A percentile compares a stretch with the other conserved stretches of the same genome.
Evolutionary conservation across 1,140 invertebrate species (phyloP).

Genomic region (Lordiphosa collinella): DNA sequence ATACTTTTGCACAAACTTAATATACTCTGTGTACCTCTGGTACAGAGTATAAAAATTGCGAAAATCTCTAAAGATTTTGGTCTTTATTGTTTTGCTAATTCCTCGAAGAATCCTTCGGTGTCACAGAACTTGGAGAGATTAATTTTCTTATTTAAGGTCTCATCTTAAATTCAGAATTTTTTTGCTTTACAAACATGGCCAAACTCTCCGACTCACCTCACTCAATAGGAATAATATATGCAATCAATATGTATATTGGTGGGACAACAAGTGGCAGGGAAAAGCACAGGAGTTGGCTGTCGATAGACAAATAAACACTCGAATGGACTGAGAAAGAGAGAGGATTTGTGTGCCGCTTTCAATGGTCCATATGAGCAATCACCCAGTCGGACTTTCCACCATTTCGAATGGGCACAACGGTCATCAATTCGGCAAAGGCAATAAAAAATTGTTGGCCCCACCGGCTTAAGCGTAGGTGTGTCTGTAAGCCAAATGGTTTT

Average conservation of each 20-base stretch:
- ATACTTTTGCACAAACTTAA: too few relatives aligned
- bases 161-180: too few relatives aligned
- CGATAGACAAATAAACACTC: neutral
- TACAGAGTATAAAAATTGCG: too few relatives aligned
- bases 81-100: too few relatives aligned
- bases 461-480: slow-evolving; percentile 7
- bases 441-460: neutral
- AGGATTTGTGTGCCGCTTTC: neutral
- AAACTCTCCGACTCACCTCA: too few relatives aligned
- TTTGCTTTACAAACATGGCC: too few relatives aligned
- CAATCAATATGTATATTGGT: slow-evolving; percentile 29
- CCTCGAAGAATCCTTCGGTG: too few relatives aligned
- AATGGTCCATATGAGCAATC: slow-evolving; percentile 5
- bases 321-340: neutral
- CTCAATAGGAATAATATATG: neutral
- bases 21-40: too few relatives aligned
- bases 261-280: slow-evolving; percentile 49
- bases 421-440: slow-evolving; percentile 37
- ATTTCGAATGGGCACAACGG: slow-evolving; percentile 41
- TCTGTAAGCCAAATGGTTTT: slow-evolving; percentile 22
- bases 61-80: too few relatives aligned
- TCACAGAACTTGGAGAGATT: too few relatives aligned
- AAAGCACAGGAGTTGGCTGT: slow-evolving; percentile 13
- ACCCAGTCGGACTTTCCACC: slow-evolving; percentile 1
- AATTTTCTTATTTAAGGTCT: too few relatives aligned